Percentiles rank a stretch among this genome's conserved stretches.
These are phyloP conservation scores for Chalcosyrphus nemorum DNA, from an alignment of 2,888 invertebrate species.

Conservation along the genomic window DNA sequence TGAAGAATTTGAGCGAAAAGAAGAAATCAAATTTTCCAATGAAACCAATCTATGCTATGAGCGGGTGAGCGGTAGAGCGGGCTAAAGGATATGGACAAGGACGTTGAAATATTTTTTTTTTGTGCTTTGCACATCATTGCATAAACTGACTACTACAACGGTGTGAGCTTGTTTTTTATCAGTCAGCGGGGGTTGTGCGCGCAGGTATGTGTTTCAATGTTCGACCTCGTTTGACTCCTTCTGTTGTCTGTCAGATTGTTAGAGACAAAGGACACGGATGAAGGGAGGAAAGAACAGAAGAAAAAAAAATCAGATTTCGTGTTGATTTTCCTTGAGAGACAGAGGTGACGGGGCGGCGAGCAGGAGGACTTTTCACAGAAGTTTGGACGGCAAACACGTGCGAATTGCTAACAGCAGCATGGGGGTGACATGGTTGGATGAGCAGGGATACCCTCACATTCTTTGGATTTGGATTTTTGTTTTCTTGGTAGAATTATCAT, in stretches of 20 bases:
- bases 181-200: not conserved
- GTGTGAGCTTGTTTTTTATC: not conserved
- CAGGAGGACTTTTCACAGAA: not conserved
- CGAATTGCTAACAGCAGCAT: not conserved
- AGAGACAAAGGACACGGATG: conserved; percentile 9
- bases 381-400: conserved; percentile 26
- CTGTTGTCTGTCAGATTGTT: conserved; percentile 58
- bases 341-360: not conserved
- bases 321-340: conserved; percentile 42
- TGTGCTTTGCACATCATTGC: conserved; percentile 18
- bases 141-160: conserved; percentile 15
- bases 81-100: not conserved
- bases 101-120: not conserved
- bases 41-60: conserved; percentile 53
- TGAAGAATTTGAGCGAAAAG: not conserved
- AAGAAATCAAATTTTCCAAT: conserved; percentile 52
- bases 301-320: conserved; percentile 49
- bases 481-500: conserved; percentile 37
- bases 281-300: not conserved
- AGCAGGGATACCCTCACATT: conserved; percentile 6
- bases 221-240: conserved; percentile 65
- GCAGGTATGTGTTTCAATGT: conserved; percentile 25
- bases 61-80: not conserved
- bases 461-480: conserved; percentile 5
- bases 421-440: conserved; percentile 22